Evolutionary conservation across 2,797 vertebrate species (phyloP).

Genomic region (Perodicticus potto): DNA sequence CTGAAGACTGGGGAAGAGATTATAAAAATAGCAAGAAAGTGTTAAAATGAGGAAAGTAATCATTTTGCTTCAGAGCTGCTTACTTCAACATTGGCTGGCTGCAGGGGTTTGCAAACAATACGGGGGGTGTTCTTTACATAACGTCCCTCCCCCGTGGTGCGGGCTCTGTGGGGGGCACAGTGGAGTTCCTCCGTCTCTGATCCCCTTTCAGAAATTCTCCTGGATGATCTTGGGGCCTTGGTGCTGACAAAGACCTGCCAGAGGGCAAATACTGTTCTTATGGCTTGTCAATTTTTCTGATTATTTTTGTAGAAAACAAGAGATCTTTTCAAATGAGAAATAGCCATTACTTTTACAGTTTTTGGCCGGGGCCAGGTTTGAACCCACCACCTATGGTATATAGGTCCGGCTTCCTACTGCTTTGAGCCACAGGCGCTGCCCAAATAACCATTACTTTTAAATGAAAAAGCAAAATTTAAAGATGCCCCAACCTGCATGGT

Average conservation of each 20-base stretch:
- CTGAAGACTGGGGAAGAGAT: not conserved
- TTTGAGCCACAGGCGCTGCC: no score
- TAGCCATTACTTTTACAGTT: not conserved
- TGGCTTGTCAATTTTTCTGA: not conserved
- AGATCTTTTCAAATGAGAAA: not conserved
- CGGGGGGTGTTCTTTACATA: no score
- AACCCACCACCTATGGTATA: no score
- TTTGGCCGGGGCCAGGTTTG: no score
- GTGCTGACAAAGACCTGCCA: rapidly evolving
- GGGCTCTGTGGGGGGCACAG: not conserved
- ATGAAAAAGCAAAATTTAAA: not conserved
- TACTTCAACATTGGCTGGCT: not conserved
- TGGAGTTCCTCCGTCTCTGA: no score
- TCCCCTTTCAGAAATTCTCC: not conserved
- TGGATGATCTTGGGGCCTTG: not conserved
- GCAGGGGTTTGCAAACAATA: no score
- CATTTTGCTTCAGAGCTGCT: rapidly evolving
- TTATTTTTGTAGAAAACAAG: no score
- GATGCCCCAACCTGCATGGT: not conserved
- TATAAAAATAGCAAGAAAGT: not conserved
- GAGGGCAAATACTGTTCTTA: not conserved
- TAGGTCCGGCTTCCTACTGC: no score
- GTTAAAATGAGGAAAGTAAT: not conserved
- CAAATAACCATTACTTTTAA: not conserved
- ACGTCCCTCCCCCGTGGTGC: rapidly evolving